These are phyloP conservation scores for Asbolus verrucosus DNA, from an alignment of 1,140 invertebrate genomes.

Conservation along the genomic window DNA sequence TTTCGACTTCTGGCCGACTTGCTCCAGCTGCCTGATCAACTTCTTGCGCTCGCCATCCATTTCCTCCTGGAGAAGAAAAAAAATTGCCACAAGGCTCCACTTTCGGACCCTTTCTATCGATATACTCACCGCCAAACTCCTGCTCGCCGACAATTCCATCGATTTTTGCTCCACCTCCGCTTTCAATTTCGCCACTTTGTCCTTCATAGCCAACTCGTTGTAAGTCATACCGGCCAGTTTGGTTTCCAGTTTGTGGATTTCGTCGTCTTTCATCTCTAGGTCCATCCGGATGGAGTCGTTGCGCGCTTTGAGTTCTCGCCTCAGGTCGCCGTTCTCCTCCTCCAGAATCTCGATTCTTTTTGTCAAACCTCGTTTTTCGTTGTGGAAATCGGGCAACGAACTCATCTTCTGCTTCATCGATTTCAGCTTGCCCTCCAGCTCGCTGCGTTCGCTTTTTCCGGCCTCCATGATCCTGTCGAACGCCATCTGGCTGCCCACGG, in stretches of 20 bases:
- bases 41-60: not conserved
- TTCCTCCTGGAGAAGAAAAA: conserved; percentile 17
- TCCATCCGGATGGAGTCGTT: conserved; percentile 69
- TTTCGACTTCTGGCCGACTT: conserved; percentile 5
- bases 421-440: not conserved
- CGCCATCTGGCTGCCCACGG: conserved; percentile 72
- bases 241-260: conserved; percentile 68
- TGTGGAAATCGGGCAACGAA: conserved; percentile 24
- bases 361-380: not conserved
- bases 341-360: conserved; percentile 58
- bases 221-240: conserved; percentile 62
- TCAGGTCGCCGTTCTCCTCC: conserved; percentile 50
- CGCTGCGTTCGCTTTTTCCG: conserved; percentile 66
- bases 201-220: conserved; percentile 62
- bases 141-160: too few species aligned
- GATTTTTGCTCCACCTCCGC: too few species aligned
- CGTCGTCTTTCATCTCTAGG: conserved; percentile 67
- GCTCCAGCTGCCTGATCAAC: not conserved
- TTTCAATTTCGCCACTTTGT: conserved; percentile 67
- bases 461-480: conserved; percentile 69
- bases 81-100: not conserved
- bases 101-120: too few species aligned
- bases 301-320: conserved; percentile 48
- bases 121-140: too few species aligned
- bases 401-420: not conserved